Base-by-base conservation (phyloP, 2,113 vertebrate species). In the Anarrhichthys ocellatus region DNA sequence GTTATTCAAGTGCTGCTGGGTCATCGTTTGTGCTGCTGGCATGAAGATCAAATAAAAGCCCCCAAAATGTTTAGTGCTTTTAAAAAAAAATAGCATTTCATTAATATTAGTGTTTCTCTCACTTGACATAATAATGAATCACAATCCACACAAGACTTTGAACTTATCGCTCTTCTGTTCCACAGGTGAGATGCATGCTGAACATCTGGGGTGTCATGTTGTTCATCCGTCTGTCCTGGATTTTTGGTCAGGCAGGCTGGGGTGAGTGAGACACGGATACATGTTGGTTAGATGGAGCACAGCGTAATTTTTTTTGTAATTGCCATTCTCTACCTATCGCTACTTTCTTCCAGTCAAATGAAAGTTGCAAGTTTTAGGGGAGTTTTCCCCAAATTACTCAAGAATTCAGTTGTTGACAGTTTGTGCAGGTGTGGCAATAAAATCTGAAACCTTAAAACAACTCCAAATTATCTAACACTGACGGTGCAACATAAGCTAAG, bases 121-220 rank as follows among this genome's bases (percentile, higher is more conserved):
- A 27, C 29, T 62, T 15, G 15, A 44, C n/a, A 29, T 11, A 32
- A 14, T 56, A 56, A 65, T 34, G 75, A 64, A 81, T 76, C 0
- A 34, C 24, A 7, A 63, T 14, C 17, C 9, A 36, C 10, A 6
- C 44, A 72, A 48, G 29, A 58, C 15, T 5, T 24, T 56, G 6
- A 62, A 22, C 14, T 42, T 44, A 5, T 58, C 63, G 2, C 69
- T 70, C 40, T 83, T 84, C 29, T 86, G 18, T 86, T 88, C 84
- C 81, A 71, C 94, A 99, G 98, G 97, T 99, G 78, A 96, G 98
- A 92, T 99, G 98, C 84, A 99, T 99, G 98, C 92, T 99, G 88
- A 99, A 99, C 87, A 99, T 99, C 87, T 99, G 98, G 98, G 98
- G 98, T 22, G 98, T 99, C 84, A 99, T 99, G 98, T 95, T 99